Conservation (phyloP, 2,797 vertebrate genomes). For the Gallinago stenura region DNA sequence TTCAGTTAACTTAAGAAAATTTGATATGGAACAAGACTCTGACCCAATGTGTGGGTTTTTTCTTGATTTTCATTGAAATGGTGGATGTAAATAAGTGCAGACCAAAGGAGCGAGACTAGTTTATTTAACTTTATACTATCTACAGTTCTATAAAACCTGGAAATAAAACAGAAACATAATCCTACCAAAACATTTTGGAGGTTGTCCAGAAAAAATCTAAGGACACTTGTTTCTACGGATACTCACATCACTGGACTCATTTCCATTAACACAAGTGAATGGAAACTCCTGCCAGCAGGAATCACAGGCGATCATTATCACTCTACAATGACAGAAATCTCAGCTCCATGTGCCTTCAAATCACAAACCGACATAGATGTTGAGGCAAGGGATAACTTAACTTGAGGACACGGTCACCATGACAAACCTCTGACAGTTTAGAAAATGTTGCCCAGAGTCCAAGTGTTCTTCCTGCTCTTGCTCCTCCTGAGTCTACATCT, state of each 20-base stretch:
- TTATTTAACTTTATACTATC: slow-evolving; percentile 61
- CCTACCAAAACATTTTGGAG: slow-evolving; percentile 14
- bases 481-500: background rate
- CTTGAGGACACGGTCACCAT: background rate
- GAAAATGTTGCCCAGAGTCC: background rate
- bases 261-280: background rate
- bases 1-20: slow-evolving; percentile 30
- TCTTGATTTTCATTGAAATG: slow-evolving; percentile 17
- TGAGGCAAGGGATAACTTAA: background rate
- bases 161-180: slow-evolving; percentile 41
- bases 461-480: background rate
- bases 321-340: background rate
- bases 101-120: background rate
- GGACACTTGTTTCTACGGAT: slow-evolving; percentile 9
- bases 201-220: slow-evolving; percentile 5
- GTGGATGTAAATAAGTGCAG: slow-evolving; percentile 9
- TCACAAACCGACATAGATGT: background rate
- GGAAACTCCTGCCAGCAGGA: background rate
- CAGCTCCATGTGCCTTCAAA: background rate
- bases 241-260: background rate
- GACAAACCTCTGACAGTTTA: background rate
- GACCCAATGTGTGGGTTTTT: background rate
- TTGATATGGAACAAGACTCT: background rate
- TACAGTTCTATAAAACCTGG: slow-evolving; percentile 3
- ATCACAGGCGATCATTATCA: rapidly evolving